phyloP scores from a whole-genome alignment of 1,140 invertebrate species.

The Neelides sp. region DNA sequence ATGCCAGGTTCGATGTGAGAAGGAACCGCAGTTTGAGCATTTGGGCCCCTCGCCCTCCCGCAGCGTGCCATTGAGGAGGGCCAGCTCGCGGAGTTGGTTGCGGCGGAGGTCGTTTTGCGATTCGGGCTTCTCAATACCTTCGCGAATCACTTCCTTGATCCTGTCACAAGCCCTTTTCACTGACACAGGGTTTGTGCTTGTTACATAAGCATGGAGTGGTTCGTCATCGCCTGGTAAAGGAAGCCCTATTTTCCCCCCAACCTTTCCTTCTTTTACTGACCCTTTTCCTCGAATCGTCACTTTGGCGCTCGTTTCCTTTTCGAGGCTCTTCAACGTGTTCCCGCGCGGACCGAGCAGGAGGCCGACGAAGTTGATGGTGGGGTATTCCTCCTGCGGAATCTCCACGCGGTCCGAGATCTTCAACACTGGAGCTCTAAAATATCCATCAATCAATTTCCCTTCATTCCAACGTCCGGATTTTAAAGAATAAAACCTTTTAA shows the following conservation, averaged over 20 bases:
- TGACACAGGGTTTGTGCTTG: slow-evolving; percentile 88
- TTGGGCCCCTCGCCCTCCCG: slow-evolving; percentile 91
- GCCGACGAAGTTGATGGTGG: slow-evolving; percentile 99
- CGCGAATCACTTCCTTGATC: slow-evolving; percentile 94
- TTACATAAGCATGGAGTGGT: slow-evolving; percentile 97
- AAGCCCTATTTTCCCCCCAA: slow-evolving; percentile 91
- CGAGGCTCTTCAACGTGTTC: slow-evolving; percentile 98
- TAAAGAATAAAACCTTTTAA: no score
- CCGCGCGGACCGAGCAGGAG: slow-evolving; percentile 95
- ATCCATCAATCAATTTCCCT: slow-evolving; percentile 14
- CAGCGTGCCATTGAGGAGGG: slow-evolving; percentile 92
- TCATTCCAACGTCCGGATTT: no score
- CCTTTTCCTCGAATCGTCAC: slow-evolving; percentile 99
- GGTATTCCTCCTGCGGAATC: slow-evolving; percentile 99
- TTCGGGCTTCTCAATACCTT: slow-evolving; percentile 97
- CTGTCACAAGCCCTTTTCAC: slow-evolving; percentile 98
- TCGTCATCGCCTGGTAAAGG: slow-evolving; percentile 96
- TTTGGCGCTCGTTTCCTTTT: slow-evolving; percentile 94
- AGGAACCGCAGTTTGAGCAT: slow-evolving; percentile 85
- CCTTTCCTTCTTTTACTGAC: slow-evolving; percentile 98
- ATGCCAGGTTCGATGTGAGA: slow-evolving; percentile 88
- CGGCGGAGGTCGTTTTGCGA: slow-evolving; percentile 93
- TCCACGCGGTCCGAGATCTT: slow-evolving; percentile 95
- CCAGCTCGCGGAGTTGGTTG: slow-evolving; percentile 86
- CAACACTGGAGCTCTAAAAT: slow-evolving; percentile 77